Evolutionary conservation across 2,888 invertebrate genomes (phyloP), one percentile per base, ranked within the genome.

Genomic region (Tachystola acroxantha): DNA sequence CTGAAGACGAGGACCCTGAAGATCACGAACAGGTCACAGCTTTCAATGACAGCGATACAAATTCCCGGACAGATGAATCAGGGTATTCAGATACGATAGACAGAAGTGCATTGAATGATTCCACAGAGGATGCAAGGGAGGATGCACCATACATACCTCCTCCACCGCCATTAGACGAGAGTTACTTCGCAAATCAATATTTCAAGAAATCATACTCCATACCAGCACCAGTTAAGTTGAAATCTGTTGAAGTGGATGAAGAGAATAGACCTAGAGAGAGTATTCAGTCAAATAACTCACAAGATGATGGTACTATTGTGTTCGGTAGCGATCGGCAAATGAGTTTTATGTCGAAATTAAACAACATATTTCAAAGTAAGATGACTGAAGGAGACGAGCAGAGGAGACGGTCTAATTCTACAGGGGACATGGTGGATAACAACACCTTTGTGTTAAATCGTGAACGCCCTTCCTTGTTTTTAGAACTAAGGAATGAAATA

Each of bases 81-180:
- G 85, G 85, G 3, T 86, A 86, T 45, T 86, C 82, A 1, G 85
- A 86, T 50, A 84, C 85, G 7, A 62, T 81, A 10, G 85, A 84
- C 26, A 74, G 61, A 45, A 71, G 64, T 31, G 57, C 51, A 11
- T 48, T 74, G 0, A 69, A 64, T 39, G 79, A 72, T 43, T 74
- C 74, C 9, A 46, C 57, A 31, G 75, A 80, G 37, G 70, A 72
- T 27, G 44, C 45, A 34, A 62, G 45, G 36, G 55, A 43, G 42
- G 60, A 44, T 40, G 59, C 65, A 37, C 61, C 70, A 7, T 62
- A 63, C 33, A 84, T 84, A 48, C 85, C 86, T 9, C 51, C 59
- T 3, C 86, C 87, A 5, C 86, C 86, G 14, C 35, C 35, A 13
- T 29, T 35, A 13, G 35, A 35, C 10, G 30, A 35, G 14, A 65